Percentiles rank a stretch among this genome's conserved stretches.
Evolutionary conservation across 2,113 vertebrate genomes (phyloP).

Genomic region (Platycercus adscitus): DNA sequence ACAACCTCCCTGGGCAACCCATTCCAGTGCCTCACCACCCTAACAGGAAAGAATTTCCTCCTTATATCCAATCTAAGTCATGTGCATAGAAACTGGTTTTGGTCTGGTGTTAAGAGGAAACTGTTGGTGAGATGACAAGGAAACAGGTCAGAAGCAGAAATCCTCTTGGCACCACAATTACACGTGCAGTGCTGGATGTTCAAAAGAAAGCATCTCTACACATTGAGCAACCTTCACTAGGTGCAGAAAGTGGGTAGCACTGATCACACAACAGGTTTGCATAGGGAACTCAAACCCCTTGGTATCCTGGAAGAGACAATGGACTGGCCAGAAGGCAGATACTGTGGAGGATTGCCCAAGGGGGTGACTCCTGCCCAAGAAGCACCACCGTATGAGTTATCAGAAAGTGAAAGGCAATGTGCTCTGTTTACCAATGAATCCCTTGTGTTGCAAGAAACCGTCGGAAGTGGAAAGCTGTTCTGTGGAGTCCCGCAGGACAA

Average conservation of each 20-base stretch:
- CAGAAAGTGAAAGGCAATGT: neutral
- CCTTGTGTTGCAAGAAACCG: neutral
- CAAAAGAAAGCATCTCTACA: neutral
- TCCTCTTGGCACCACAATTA: neutral
- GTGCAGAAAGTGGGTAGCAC: neutral
- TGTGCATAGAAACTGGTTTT: neutral
- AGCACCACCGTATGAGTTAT: neutral
- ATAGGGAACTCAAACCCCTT: neutral
- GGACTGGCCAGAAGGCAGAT: neutral
- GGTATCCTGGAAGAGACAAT: neutral
- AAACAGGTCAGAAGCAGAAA: neutral
- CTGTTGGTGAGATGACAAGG: neutral
- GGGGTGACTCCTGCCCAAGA: neutral
- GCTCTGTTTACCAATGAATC: neutral
- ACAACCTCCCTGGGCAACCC: too few relatives aligned
- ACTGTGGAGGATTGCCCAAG: neutral
- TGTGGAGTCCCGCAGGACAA: neutral
- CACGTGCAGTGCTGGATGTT: neutral
- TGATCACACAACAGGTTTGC: neutral
- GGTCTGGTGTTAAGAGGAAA: neutral
- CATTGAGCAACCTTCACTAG: fast-evolving
- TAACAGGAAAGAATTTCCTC: too few relatives aligned
- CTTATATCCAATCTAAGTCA: too few relatives aligned
- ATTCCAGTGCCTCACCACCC: too few relatives aligned
- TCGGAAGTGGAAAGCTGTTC: neutral